Percentiles rank a stretch among this genome's conserved stretches.
Conservation (phyloP, 1,140 invertebrate species). For the Caenorhabditis brenneri region DNA sequence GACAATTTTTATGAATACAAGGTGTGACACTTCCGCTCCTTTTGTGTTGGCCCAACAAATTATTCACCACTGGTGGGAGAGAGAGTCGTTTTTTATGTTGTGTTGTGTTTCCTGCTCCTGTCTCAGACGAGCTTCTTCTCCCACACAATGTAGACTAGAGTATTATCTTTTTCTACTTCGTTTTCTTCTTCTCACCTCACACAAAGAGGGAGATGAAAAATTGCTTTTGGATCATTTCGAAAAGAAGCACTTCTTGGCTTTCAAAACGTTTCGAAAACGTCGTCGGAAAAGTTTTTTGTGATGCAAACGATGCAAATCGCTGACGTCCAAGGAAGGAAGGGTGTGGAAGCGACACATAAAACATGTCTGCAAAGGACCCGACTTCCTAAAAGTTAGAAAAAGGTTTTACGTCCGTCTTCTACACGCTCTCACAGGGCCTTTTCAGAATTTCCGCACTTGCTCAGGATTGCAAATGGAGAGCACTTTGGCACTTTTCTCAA, state of each 20-base stretch:
- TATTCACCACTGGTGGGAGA: slow-evolving; percentile 2
- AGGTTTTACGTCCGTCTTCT: not conserved
- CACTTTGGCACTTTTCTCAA: not conserved
- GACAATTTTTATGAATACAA: slow-evolving; percentile 14
- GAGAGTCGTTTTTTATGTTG: not conserved
- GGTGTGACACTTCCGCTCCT: not conserved
- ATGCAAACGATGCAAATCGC: slow-evolving; percentile 9
- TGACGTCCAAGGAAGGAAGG: slow-evolving; percentile 25
- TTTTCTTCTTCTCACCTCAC: not conserved
- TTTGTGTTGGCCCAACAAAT: not conserved
- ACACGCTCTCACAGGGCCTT: not conserved
- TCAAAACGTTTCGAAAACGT: not conserved
- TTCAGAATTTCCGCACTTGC: not conserved
- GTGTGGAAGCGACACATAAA: slow-evolving; percentile 14
- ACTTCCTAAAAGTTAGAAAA: not conserved
- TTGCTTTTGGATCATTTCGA: not conserved
- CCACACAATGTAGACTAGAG: not conserved
- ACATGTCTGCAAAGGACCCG: not conserved
- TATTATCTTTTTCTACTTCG: not conserved
- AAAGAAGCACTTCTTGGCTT: not conserved
- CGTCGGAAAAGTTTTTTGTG: not conserved
- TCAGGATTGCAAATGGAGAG: slow-evolving; percentile 4
- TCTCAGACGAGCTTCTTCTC: not conserved
- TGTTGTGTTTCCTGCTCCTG: not conserved
- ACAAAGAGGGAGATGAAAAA: not conserved